Base-by-base conservation (phyloP, 1,140 invertebrate genomes). In the Macrostomum lignano region DNA sequence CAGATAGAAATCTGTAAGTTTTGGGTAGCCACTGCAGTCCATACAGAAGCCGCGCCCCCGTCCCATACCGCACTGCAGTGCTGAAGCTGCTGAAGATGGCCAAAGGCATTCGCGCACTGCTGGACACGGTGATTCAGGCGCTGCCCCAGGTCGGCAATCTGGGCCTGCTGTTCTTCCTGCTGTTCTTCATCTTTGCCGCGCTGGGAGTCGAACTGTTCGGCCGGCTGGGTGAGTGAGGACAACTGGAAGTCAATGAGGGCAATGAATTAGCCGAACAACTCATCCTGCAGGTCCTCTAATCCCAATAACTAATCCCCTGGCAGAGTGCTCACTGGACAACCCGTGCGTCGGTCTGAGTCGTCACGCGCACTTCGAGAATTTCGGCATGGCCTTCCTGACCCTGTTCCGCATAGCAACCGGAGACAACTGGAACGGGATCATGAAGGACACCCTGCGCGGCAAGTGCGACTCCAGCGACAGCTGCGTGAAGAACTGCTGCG, bases 341-440 rank as follows among this genome's bases (percentile, higher is more conserved):
- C 82, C 81, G 7, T 96, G 88, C 59, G 84, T 94, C 66, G 91
- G 91, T 34, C 65, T 98, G 10, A 82, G 86, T 9, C 82, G 93
- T 59, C 91, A 98, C 55, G 91, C 91, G 3, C 84, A 98, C 58
- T 98, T 98, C 60, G 71, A 73, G 42, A 88, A 96, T 57, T 98
- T 96, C 64, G 88, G 91, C 25, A 96, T 98, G 79, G 88, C 91
- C 24, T 98, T 96, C 58, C 63, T 98, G 17, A 98, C 91, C 17
- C 64, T 98, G 37, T 98, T 98, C 60, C 67, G 88, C 35, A 86
- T 98, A 10, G 91, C 91, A n/a, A 98, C 84, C 23, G 88, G 91
- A 24, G 91, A 98, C 54, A 98, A 98, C 60, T 98, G 91, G 91
- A 98, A 98, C 58, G 91, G 91, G 17, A 96, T 98, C 47, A 96